phyloP scores from a whole-genome alignment of 2,888 invertebrate genomes.

The Rotaria sp. region DNA sequence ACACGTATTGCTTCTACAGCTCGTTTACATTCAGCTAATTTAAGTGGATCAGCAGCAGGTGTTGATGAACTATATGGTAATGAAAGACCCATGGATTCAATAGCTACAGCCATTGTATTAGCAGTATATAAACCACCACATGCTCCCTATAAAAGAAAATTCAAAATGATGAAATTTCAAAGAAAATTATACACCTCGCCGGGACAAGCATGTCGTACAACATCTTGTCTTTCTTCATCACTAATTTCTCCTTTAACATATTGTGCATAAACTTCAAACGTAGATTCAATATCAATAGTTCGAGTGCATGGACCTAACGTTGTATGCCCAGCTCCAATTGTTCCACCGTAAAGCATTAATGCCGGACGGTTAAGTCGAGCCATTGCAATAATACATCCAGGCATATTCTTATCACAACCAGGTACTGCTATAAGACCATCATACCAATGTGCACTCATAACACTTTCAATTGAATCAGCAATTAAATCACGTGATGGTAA shows the following conservation, averaged over 20 bases:
- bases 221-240: neutral
- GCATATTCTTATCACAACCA: conserved; percentile 40
- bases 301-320: neutral
- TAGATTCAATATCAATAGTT: conserved; percentile 17
- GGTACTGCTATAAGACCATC: conserved; percentile 34
- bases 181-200: neutral
- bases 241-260: conserved; percentile 1
- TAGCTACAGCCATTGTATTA: conserved; percentile 40
- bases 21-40: conserved; percentile 29
- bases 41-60: conserved; percentile 31
- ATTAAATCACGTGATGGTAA: conserved; percentile 25
- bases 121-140: conserved; percentile 40
- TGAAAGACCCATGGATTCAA: conserved; percentile 39
- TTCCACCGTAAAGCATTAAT: conserved; percentile 38
- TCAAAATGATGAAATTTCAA: neutral
- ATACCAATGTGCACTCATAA: conserved; percentile 32
- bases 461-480: conserved; percentile 40
- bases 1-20: conserved; percentile 10
- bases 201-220: conserved; percentile 24
- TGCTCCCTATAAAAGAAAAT: conserved; percentile 15
- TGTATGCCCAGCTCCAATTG: conserved; percentile 30
- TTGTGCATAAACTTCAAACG: conserved; percentile 11
- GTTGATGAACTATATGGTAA: conserved; percentile 33
- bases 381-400: conserved; percentile 38
- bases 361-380: conserved; percentile 36